Evolutionary conservation across 2,888 invertebrate species (phyloP).

Genomic region (Xestoiulus laeticollis): DNA sequence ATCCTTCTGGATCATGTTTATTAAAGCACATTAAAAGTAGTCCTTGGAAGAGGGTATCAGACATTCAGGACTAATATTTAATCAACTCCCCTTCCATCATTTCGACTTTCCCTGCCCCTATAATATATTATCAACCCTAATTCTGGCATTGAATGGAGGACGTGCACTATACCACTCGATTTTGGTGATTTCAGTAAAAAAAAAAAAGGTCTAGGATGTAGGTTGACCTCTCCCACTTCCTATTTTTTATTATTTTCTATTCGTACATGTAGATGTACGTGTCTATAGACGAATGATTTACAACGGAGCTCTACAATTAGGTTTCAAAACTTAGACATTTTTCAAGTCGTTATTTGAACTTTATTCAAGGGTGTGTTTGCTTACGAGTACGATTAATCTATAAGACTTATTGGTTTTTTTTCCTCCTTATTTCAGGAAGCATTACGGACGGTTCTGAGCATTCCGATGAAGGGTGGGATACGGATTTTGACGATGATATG

Average conservation of each 20-base stretch:
- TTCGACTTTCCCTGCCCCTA: background rate
- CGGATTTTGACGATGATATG: background rate
- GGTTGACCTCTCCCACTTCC: background rate
- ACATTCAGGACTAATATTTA: background rate
- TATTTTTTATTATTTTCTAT: background rate
- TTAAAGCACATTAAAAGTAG: background rate
- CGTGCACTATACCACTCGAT: background rate
- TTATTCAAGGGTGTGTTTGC: too few species aligned
- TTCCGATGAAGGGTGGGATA: background rate
- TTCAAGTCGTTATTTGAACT: background rate
- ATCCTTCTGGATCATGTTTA: background rate
- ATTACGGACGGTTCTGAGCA: background rate
- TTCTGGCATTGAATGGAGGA: too few species aligned
- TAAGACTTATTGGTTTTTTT: background rate
- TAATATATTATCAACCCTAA: background rate
- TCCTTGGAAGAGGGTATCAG: background rate
- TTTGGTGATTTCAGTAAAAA: background rate
- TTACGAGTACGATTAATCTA: background rate
- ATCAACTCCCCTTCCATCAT: background rate
- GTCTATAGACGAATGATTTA: background rate
- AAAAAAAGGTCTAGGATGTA: background rate
- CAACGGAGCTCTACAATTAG: background rate
- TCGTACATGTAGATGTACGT: background rate
- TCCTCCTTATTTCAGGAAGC: background rate
- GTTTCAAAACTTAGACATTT: background rate